Conservation (phyloP, 2,888 invertebrate species). For the Nomada fucata region DNA sequence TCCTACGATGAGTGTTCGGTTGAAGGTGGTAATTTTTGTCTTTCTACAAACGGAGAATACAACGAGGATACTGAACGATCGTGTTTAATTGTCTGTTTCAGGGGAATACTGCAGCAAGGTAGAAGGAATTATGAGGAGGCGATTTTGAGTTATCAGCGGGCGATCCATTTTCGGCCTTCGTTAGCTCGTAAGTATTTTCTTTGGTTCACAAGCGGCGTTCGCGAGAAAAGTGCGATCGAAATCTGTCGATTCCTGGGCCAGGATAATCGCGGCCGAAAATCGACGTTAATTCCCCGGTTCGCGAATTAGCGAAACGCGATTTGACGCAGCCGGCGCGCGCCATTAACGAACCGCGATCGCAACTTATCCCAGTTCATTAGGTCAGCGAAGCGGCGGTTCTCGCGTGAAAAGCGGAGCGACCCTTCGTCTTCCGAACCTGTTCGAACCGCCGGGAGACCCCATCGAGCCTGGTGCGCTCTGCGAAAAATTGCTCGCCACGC, state of each 20-base stretch:
- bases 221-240: slow-evolving; percentile 13
- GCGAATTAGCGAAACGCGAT: slow-evolving; percentile 45
- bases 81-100: slow-evolving; percentile 85
- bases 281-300: slow-evolving; percentile 20
- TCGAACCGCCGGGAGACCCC: not conserved
- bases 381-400: slow-evolving; percentile 11
- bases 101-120: slow-evolving; percentile 96
- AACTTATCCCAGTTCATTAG: slow-evolving; percentile 42
- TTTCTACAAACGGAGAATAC: too few relatives aligned
- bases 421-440: slow-evolving; percentile 12
- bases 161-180: slow-evolving; percentile 96
- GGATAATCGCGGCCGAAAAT: slow-evolving; percentile 6
- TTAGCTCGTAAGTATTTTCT: slow-evolving; percentile 92
- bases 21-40: slow-evolving; percentile 68
- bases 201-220: slow-evolving; percentile 27
- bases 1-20: slow-evolving; percentile 65
- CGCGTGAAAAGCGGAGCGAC: slow-evolving; percentile 21
- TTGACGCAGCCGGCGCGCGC: slow-evolving; percentile 25
- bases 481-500: too few relatives aligned
- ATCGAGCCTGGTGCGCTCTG: not conserved
- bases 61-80: slow-evolving; percentile 36
- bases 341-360: slow-evolving; percentile 47
- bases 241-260: not conserved
- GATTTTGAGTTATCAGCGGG: slow-evolving; percentile 94
- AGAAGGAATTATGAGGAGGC: slow-evolving; percentile 94